A percentile compares a stretch with the other conserved stretches of the same genome.
These are phyloP conservation scores for Heliconius congener DNA, from an alignment of 1,140 invertebrate species.

Conservation along the genomic window DNA sequence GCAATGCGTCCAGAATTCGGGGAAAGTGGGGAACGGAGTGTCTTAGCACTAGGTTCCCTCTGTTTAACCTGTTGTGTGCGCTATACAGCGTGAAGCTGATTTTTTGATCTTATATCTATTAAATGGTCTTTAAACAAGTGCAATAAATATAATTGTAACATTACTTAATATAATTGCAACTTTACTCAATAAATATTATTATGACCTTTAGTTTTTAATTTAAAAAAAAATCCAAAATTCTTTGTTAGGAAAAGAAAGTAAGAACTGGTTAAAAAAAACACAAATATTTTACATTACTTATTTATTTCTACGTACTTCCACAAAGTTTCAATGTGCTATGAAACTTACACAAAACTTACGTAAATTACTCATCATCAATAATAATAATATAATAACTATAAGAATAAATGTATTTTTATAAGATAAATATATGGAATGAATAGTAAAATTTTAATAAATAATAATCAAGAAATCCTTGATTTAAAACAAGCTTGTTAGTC, in stretches of 20 bases:
- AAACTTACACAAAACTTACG: slow-evolving; percentile 57
- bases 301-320: slow-evolving; percentile 76
- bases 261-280: slow-evolving; percentile 32
- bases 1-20: no score
- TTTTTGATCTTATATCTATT: no score
- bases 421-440: slow-evolving; percentile 73
- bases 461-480: slow-evolving; percentile 46
- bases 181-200: no score
- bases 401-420: slow-evolving; percentile 58
- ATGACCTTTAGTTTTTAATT: no score
- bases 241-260: neutral
- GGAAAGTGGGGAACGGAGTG: no score
- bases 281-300: slow-evolving; percentile 51
- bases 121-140: no score
- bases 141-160: no score
- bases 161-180: no score
- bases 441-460: slow-evolving; percentile 60
- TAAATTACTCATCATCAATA: slow-evolving; percentile 55
- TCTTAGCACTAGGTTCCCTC: no score
- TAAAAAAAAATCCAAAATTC: no score
- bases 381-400: slow-evolving; percentile 54
- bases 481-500: slow-evolving; percentile 47
- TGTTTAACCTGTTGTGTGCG: no score
- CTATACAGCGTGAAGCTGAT: no score
- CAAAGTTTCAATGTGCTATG: slow-evolving; percentile 55